Percentiles rank a stretch among this genome's conserved stretches.
These are phyloP conservation scores for Mercenaria mercenaria DNA, from an alignment of 1,140 invertebrate species.

Conservation along the genomic window DNA sequence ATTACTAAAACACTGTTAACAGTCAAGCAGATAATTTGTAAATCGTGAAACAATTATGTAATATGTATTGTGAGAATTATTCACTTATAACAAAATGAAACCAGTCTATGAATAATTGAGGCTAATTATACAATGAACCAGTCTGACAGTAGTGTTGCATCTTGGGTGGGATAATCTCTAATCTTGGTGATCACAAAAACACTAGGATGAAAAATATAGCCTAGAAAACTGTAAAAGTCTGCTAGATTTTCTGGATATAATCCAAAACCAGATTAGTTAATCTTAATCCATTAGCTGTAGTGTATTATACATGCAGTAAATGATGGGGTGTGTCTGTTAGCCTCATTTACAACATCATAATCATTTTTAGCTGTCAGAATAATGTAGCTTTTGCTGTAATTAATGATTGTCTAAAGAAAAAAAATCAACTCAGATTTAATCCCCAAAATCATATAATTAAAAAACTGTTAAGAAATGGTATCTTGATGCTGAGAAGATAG, in stretches of 20 bases:
- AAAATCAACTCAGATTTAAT: too few relatives aligned
- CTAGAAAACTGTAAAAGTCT: constrained; percentile 24
- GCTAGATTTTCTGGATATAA: background rate
- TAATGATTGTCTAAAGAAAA: too few relatives aligned
- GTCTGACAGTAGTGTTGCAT: constrained; percentile 31
- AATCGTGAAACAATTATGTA: constrained; percentile 10
- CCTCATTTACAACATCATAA: too few relatives aligned
- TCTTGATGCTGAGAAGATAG: too few relatives aligned
- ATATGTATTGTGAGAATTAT: constrained; percentile 10
- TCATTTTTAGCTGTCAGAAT: too few relatives aligned
- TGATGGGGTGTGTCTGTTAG: too few relatives aligned
- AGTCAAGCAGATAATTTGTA: background rate
- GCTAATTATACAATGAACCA: constrained; percentile 31
- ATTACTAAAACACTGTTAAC: background rate
- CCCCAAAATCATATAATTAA: too few relatives aligned
- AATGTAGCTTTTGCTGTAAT: too few relatives aligned
- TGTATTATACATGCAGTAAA: background rate
- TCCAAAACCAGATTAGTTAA: constrained; percentile 13
- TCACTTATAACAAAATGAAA: constrained; percentile 1
- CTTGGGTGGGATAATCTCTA: constrained; percentile 42
- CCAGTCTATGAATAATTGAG: constrained; percentile 30
- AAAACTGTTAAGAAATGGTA: too few relatives aligned
- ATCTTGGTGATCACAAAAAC: constrained; percentile 7
- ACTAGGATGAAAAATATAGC: constrained; percentile 3
- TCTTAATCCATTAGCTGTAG: constrained; percentile 34